Evolutionary conservation across 2,888 invertebrate genomes (phyloP), one percentile per base, ranked within the genome.

Genomic region (Heteromurus nitidus): DNA sequence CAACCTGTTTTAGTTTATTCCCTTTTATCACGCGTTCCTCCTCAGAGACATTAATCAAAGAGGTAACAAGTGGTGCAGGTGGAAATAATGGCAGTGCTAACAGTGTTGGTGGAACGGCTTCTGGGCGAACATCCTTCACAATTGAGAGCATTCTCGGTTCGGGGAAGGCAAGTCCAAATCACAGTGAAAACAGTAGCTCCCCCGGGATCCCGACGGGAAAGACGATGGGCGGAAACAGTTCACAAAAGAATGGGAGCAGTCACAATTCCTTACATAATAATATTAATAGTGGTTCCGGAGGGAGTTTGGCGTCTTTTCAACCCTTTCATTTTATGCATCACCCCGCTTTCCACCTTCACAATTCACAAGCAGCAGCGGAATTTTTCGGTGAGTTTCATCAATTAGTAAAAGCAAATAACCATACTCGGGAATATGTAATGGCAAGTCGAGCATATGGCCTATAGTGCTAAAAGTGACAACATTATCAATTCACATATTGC

Each of bases 251-350:
- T 53, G 76, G 53, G n/a, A 74, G 30, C 9, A 65, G 22, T 42
- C 73, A 73, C 53, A 69, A 69, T n/a, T 44, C 65, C 30, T 67
- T 72, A 26, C 65, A 65, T 31, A 80, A 44, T 30, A 79, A 36
- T 47, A 42, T 42, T 22, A 68, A 64, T 77, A 47, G 68, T 24
- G 44, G 73, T 30, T 42, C 70, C n/a, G 53, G 69, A 58, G 74
- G 72, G 55, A 73, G 64, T 58, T 58, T 68, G 30, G 44, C 70
- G 13, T 68, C 81, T 53, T 82, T 85, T 84, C 83, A 82, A 83
- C 73, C 85, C 83, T 83, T 87, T 62, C 86, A 85, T 44, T 87
- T 87, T 77, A 80, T 87, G 53, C 87, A 87, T 70, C 86, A 87
- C 79, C 85, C 87, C 9, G 87, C 86, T 11, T 87, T 87, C 58